Evolutionary conservation across 1,140 invertebrate species (phyloP), one percentile per base, ranked within the genome.

Genomic region (Zophobas morio): DNA sequence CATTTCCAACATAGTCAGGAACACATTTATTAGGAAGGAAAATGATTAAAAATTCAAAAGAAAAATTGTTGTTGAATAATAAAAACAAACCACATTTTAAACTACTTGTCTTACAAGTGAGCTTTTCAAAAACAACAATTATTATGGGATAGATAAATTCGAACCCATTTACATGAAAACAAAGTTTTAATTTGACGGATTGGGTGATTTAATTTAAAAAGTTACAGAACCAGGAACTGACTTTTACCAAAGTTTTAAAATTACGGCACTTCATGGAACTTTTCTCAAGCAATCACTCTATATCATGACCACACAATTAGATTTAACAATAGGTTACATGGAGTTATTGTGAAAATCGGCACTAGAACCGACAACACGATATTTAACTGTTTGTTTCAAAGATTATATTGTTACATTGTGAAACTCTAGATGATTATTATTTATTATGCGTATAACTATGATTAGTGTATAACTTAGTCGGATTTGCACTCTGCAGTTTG

Each of bases 321-420:
- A 6, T n/a, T 1, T 63, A 36, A 63, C 57, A 37, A 63, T 63
- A 20, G 49, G 4, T 51, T 51, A 20, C 49, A 51, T 20, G 49
- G 2, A 51, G 4, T 51, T 51, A 51, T 51, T 51, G 57, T 63
- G 37, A 66, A 66, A 66, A 66, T 66, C 39, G 42, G 37, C 33
- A 66, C 42, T 66, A 8, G 1, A 35, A 20, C 6, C 57, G 2
- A 66, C 39, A 66, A 66, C 42, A 39, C 8, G 35, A 63, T 39
- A 66, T 66, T 42, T 66, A 66, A 66, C 60, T 66, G 39, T 66
- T 46, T 66, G 60, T 66, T 66, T 66, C 39, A 6, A 42, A 42
- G 60, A 66, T 66, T 66, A 66, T 40, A 66, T 40, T 66, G 60
- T 66, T 66, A 36, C 39, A 66, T 46, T 66, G 60, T 51, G 49